Conservation (phyloP, 92 coral and sea anemone species). For the Phenganax subtilis region DNA sequence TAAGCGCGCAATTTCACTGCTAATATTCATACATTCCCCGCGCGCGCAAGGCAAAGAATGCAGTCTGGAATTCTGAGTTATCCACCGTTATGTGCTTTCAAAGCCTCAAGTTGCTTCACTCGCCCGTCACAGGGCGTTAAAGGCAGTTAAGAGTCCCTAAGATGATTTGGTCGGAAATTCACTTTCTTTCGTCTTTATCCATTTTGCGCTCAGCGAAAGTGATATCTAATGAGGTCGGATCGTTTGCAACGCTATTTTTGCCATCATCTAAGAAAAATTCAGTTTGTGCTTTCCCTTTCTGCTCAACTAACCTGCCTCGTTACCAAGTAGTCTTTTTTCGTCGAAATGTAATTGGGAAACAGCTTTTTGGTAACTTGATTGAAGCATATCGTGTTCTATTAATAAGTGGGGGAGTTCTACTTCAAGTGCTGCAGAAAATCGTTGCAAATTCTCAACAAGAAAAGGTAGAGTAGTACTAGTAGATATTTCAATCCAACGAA, state of each 20-base stretch:
- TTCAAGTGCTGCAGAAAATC: conserved; percentile 81
- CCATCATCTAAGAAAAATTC: conserved; percentile 45
- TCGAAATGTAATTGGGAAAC: conserved; percentile 68
- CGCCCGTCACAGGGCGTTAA: conserved; percentile 57
- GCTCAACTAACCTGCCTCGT: conserved; percentile 12
- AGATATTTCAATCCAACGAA: conserved; percentile 74
- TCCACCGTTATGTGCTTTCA: conserved; percentile 48
- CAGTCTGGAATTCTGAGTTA: too few species aligned
- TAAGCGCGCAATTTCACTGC: conserved; percentile 47
- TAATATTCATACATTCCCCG: too few species aligned
- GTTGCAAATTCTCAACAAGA: conserved; percentile 68
- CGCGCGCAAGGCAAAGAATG: too few species aligned
- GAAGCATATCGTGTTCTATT: conserved; percentile 72
- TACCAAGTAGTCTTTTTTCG: conserved; percentile 35
- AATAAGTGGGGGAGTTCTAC: conserved; percentile 60
- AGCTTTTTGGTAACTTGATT: conserved; percentile 73
- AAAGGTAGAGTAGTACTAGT: conserved; percentile 62
- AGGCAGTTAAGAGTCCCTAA: conserved; percentile 74
- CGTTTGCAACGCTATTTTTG: conserved; percentile 51
- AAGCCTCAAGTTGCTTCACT: conserved; percentile 61
- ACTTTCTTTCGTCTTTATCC: conserved; percentile 45
- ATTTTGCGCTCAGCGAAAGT: conserved; percentile 42
- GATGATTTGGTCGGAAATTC: conserved; percentile 48
- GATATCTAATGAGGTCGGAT: conserved; percentile 40
- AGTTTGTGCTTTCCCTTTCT: conserved; percentile 27